Evolutionary conservation across 2,113 vertebrate genomes (phyloP), one percentile per base, ranked within the genome.

Genomic region (Vulpes lagopus): DNA sequence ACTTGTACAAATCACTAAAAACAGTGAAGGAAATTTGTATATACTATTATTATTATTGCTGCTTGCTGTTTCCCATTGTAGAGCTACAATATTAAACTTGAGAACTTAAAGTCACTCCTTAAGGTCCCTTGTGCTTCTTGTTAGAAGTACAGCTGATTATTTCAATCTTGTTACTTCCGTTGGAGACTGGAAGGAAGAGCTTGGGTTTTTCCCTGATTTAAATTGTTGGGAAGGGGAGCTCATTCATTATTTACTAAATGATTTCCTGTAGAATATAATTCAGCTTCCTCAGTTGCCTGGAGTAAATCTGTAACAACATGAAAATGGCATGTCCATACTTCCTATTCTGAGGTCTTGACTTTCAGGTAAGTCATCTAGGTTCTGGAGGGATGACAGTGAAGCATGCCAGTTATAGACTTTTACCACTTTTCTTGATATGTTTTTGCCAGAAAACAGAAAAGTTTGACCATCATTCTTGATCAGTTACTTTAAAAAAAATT

Each of bases 381-480:
- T 78, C 4, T 86, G 12, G 32, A 93, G 60, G 30, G 30, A 38
- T 93, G 57, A 59, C 64, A 74, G 65, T 38, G 65, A 96, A 97
- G 23, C 22, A 20, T 89, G 30, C 59, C 23, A 71, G 4, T 78
- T 86, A 85, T 3, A 91, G 20, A 60, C 15, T 57, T 11, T 82
- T 92, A 43, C 4, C 8, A 38, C 11, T 62, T 96, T 57, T 71
- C 38, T 67, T 64, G 38, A 43, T 81, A 59, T 30, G 8, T 35
- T 91, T 95, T 94, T 86, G 22, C 59, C 59, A 55, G 27, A 88
- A 62, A 59, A 12, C 59, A 55, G 27, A 88, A 62, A 59, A 12
- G 5, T 91, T 87, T 97, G 49, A 76, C 53, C 71, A 92, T 81
- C 30, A 30, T 96, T 97, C 55, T 96, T 94, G 49, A 57, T 97